Evolutionary conservation across 1,140 invertebrate species (phyloP).

Genomic region (Dinothrombium tinctorium): DNA sequence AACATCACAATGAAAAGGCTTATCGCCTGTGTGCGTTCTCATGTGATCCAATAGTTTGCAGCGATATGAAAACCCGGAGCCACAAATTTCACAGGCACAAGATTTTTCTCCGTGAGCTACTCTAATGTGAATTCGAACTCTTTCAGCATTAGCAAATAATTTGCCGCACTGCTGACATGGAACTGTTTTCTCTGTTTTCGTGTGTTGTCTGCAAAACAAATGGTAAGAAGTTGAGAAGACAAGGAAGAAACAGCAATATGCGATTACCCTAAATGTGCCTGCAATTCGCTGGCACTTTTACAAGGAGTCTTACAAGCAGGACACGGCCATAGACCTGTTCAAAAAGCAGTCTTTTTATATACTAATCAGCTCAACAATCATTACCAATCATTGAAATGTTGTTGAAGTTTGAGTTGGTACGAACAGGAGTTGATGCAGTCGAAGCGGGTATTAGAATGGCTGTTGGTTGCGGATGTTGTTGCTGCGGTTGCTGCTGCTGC

Average conservation of each 20-base stretch:
- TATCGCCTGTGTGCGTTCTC: conserved; percentile 17
- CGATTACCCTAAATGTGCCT: conserved; percentile 16
- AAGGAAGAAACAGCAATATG: conserved; percentile 1
- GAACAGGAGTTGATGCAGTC: conserved; percentile 4
- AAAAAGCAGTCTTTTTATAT: too few relatives aligned
- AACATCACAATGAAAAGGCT: conserved; percentile 18
- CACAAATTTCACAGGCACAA: conserved; percentile 17
- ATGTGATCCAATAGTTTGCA: conserved; percentile 18
- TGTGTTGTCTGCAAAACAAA: conserved; percentile 13
- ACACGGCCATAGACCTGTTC: conserved; percentile 15
- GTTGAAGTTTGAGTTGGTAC: neutral
- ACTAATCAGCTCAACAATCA: too few relatives aligned
- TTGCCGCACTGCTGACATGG: conserved; percentile 17
- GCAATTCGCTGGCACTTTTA: conserved; percentile 16
- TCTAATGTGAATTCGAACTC: conserved; percentile 16
- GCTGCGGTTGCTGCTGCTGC: conserved; percentile 10
- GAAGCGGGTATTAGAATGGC: conserved; percentile 6
- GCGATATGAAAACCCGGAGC: conserved; percentile 17
- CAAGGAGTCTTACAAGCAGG: conserved; percentile 18
- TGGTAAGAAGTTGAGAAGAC: neutral
- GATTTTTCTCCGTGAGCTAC: conserved; percentile 16
- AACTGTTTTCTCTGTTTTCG: conserved; percentile 16
- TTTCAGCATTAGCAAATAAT: conserved; percentile 16
- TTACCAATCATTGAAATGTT: conserved; percentile 1
- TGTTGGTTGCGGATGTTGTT: neutral